A percentile compares a stretch with the other conserved stretches of the same genome.
phyloP scores from a whole-genome alignment of 2,888 invertebrate species.

The Chironomus riparius region DNA sequence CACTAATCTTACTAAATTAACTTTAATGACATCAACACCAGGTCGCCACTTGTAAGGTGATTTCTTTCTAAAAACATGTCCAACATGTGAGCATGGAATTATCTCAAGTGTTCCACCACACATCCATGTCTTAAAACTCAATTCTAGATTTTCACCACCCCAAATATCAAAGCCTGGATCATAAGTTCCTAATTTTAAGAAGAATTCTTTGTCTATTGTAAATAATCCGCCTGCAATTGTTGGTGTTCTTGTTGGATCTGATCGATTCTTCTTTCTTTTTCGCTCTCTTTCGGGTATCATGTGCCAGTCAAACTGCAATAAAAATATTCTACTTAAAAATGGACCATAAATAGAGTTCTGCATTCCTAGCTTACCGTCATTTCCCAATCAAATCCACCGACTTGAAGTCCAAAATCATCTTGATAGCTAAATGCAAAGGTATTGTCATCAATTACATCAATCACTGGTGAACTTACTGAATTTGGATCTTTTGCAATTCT shows the following conservation, averaged over 20 bases:
- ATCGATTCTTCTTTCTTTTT: slow-evolving; percentile 50
- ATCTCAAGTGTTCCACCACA: slow-evolving; percentile 31
- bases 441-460: slow-evolving; percentile 36
- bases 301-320: slow-evolving; percentile 53
- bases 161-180: slow-evolving; percentile 33
- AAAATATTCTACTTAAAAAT: too few species aligned
- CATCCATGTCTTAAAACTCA: slow-evolving; percentile 15
- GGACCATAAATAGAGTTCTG: too few species aligned
- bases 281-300: slow-evolving; percentile 66
- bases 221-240: slow-evolving; percentile 31
- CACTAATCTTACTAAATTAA: slow-evolving; percentile 6
- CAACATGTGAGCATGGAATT: slow-evolving; percentile 33
- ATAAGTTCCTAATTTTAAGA: slow-evolving; percentile 31
- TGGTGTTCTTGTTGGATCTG: slow-evolving; percentile 23
- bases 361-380: slow-evolving; percentile 47
- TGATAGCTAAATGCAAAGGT: slow-evolving; percentile 34
- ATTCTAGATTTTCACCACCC: slow-evolving; percentile 30
- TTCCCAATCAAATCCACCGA: slow-evolving; percentile 27
- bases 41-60: slow-evolving; percentile 76
- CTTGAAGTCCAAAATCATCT: not conserved
- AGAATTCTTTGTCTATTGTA: slow-evolving; percentile 32
- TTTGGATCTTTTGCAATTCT: slow-evolving; percentile 31
- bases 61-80: slow-evolving; percentile 40
- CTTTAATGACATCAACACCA: slow-evolving; percentile 39
- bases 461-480: slow-evolving; percentile 36